phyloP scores from a whole-genome alignment of 1,140 invertebrate species.

The Achatina immaculata region DNA sequence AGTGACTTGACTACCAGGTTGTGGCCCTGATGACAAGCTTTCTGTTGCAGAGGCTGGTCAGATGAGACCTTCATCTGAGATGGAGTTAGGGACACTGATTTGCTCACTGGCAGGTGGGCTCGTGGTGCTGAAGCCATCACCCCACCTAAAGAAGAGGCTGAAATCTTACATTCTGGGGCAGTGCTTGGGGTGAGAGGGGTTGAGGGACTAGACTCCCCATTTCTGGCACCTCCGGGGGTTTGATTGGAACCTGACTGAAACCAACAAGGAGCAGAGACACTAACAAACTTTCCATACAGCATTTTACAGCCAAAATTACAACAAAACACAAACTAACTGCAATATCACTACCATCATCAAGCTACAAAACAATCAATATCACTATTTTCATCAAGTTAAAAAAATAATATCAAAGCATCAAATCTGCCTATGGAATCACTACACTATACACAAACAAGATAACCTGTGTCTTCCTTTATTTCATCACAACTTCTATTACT shows the following conservation, averaged over 20 bases:
- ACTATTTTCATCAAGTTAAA: too few species aligned
- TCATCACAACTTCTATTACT: too few species aligned
- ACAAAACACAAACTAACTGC: too few species aligned
- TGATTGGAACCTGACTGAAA: constrained; percentile 27
- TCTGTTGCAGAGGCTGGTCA: neutral
- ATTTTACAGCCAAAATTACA: too few species aligned
- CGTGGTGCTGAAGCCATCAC: neutral
- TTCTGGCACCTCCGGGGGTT: neutral
- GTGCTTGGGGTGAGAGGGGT: too few species aligned
- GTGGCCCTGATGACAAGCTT: neutral
- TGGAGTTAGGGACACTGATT: neutral
- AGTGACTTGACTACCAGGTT: neutral
- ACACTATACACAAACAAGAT: too few species aligned
- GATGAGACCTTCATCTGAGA: neutral
- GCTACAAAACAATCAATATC: too few species aligned
- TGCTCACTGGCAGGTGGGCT: neutral
- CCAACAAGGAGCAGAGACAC: constrained; percentile 32
- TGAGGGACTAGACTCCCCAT: neutral
- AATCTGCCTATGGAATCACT: too few species aligned
- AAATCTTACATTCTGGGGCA: neutral
- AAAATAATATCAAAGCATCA: too few species aligned
- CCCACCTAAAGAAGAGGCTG: neutral
- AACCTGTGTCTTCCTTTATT: too few species aligned
- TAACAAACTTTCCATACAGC: too few species aligned
- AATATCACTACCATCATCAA: too few species aligned